phyloP scores from a whole-genome alignment of 2,888 invertebrate genomes.

The Tridacna gigas region DNA sequence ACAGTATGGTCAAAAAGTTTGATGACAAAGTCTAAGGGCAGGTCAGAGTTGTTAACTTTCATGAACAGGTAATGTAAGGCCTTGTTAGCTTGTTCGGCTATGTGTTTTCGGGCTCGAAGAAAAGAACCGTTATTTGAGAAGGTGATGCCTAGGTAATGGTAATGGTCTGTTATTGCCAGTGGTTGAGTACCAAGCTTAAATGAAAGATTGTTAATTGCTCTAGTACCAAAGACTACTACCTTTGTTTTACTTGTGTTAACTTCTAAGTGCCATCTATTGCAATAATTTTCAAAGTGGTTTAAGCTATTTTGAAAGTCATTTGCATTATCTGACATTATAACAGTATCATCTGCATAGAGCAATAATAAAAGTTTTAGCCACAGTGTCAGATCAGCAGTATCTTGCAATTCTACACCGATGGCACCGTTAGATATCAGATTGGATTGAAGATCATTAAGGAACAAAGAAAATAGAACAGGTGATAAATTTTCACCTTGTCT shows the following conservation, averaged over 20 bases:
- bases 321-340: neutral
- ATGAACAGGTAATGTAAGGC: neutral
- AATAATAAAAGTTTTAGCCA: neutral
- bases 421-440: too few relatives aligned
- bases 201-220: neutral
- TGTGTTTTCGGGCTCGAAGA: neutral
- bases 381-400: too few relatives aligned
- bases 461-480: conserved; percentile 11
- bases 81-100: neutral
- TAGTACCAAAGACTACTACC: too few relatives aligned
- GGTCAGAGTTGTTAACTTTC: too few relatives aligned
- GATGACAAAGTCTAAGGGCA: neutral
- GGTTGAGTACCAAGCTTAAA: neutral
- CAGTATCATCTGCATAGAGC: neutral
- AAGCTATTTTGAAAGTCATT: neutral
- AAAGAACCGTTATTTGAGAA: neutral
- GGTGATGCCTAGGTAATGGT: neutral
- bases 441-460: conserved; percentile 18
- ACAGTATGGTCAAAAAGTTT: neutral
- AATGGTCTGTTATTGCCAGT: neutral
- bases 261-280: neutral
- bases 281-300: neutral
- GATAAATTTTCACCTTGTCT: conserved; percentile 29
- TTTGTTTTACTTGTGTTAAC: too few relatives aligned
- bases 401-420: too few relatives aligned